Percentiles rank a stretch among this genome's conserved stretches.
Conservation (phyloP, 2,113 vertebrate species). For the Barbus barbus region DNA sequence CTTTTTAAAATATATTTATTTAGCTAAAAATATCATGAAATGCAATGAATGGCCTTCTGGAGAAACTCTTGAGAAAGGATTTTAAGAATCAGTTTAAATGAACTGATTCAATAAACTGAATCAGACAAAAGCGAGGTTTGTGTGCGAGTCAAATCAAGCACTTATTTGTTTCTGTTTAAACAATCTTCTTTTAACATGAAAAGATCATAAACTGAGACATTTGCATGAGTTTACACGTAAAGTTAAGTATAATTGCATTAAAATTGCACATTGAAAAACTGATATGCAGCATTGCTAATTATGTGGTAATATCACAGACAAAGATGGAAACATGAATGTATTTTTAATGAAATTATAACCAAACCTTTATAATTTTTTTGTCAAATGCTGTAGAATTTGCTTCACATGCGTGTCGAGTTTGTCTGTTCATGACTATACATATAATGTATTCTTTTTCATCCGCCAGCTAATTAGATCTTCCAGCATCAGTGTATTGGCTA, state of each 20-base stretch:
- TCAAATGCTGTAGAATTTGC: background rate
- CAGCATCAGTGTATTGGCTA: conserved; percentile 25
- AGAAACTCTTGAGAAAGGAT: too few species aligned
- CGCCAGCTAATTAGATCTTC: conserved; percentile 35
- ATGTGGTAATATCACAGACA: background rate
- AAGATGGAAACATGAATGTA: too few species aligned
- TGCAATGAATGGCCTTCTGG: background rate
- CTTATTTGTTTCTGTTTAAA: background rate
- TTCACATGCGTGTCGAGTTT: background rate
- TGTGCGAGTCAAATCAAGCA: background rate
- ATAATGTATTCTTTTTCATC: conserved; percentile 12
- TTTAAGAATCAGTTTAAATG: too few species aligned
- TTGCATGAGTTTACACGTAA: background rate
- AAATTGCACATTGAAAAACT: background rate
- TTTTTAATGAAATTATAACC: background rate
- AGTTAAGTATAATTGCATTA: background rate
- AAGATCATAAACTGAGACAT: too few species aligned
- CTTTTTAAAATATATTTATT: background rate
- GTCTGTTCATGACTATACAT: background rate
- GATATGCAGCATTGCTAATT: background rate
- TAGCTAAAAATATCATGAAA: background rate
- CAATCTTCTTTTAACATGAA: too few species aligned
- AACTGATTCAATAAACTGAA: too few species aligned
- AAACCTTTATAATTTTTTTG: background rate
- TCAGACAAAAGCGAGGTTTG: too few species aligned